Conservation (phyloP, 2,113 vertebrate species). For the Nerophis ophidion region DNA sequence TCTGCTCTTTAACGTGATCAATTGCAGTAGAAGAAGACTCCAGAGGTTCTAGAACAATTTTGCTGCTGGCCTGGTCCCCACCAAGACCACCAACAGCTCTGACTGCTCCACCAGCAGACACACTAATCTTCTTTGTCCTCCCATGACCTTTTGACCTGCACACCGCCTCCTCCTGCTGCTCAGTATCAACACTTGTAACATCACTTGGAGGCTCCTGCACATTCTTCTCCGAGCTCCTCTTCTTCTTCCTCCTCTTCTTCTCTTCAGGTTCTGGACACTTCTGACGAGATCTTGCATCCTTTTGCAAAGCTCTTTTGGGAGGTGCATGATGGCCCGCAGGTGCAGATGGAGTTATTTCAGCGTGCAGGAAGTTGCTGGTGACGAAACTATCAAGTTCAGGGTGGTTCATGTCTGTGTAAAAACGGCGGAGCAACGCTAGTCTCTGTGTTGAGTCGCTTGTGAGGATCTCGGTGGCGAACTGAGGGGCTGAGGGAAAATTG, state of each 20-base stretch:
- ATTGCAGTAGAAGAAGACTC: constrained; percentile 20
- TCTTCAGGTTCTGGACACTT: constrained; percentile 10
- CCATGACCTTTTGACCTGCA: constrained; percentile 38
- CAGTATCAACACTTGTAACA: constrained; percentile 37
- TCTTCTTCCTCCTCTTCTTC: constrained; percentile 40
- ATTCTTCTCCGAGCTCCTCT: constrained; percentile 29
- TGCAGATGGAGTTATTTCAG: constrained; percentile 23
- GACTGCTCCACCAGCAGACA: constrained; percentile 38
- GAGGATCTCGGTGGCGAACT: constrained; percentile 74
- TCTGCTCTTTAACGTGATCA: constrained; percentile 16
- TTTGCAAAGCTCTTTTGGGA: constrained; percentile 13
- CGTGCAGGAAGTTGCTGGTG: constrained; percentile 50
- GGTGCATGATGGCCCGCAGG: constrained; percentile 10
- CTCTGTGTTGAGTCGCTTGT: constrained; percentile 74
- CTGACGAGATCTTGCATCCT: constrained; percentile 14
- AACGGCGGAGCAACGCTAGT: constrained; percentile 75
- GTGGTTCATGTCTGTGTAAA: constrained; percentile 72
- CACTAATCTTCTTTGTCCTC: constrained; percentile 53
- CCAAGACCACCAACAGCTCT: constrained; percentile 49
- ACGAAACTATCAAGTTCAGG: constrained; percentile 71
- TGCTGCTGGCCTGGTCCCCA: constrained; percentile 33
- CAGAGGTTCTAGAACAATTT: constrained; percentile 42
- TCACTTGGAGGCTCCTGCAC: constrained; percentile 21
- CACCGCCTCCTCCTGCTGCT: constrained; percentile 40
- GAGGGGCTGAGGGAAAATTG: constrained; percentile 65